A percentile compares a stretch with the other conserved stretches of the same genome.
Conservation (phyloP, 2,888 invertebrate species). For the Apoda limacodes region DNA sequence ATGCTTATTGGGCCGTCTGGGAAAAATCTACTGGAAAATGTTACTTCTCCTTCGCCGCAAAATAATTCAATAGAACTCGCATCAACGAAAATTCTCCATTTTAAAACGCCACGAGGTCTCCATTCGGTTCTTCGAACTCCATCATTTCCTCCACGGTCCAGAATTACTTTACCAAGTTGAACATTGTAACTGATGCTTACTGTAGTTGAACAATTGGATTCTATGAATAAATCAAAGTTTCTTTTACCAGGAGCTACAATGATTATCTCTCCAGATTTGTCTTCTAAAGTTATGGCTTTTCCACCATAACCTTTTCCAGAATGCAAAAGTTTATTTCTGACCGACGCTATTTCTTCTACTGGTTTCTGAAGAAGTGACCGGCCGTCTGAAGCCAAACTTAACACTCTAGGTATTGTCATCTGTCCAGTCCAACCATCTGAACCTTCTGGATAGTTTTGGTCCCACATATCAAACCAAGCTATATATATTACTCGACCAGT, state of each 20-base stretch:
- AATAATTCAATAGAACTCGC: slow-evolving; percentile 45
- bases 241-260: slow-evolving; percentile 22
- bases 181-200: slow-evolving; percentile 33
- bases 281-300: slow-evolving; percentile 19
- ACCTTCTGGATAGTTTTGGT: slow-evolving; percentile 41
- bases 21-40: slow-evolving; percentile 44
- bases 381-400: slow-evolving; percentile 29
- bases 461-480: slow-evolving; percentile 61
- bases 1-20: slow-evolving; percentile 25
- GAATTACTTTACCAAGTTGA: slow-evolving; percentile 25
- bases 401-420: slow-evolving; percentile 42
- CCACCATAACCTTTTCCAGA: slow-evolving; percentile 22
- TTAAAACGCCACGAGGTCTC: slow-evolving; percentile 27
- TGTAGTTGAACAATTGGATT: slow-evolving; percentile 23
- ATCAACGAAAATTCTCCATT: slow-evolving; percentile 35
- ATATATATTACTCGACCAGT: slow-evolving; percentile 35
- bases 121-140: slow-evolving; percentile 38
- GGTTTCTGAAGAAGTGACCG: slow-evolving; percentile 39
- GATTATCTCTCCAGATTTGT: slow-evolving; percentile 39
- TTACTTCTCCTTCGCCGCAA: slow-evolving; percentile 38
- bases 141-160: slow-evolving; percentile 44
- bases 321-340: slow-evolving; percentile 23
- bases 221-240: slow-evolving; percentile 31
- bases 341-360: slow-evolving; percentile 24
- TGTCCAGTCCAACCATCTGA: slow-evolving; percentile 48